These are phyloP conservation scores for Hyposoter didymator DNA, from an alignment of 2,888 invertebrate genomes.

Conservation along the genomic window DNA sequence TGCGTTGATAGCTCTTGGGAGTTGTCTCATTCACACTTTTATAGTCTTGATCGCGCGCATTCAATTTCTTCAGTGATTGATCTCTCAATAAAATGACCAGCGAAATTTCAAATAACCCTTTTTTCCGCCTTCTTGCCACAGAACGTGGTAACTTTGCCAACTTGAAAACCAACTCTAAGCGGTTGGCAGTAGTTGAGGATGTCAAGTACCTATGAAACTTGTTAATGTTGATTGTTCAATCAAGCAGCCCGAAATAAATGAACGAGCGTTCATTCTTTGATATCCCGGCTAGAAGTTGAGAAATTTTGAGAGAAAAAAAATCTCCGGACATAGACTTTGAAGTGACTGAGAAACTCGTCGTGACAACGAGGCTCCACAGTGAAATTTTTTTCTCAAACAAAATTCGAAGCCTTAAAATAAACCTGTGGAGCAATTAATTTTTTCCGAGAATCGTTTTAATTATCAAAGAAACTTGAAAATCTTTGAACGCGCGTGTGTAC, in stretches of 20 bases:
- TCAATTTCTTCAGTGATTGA: neutral
- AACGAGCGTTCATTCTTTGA: constrained; percentile 34
- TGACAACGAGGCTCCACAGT: neutral
- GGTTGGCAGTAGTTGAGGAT: no score
- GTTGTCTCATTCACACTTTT: constrained; percentile 23
- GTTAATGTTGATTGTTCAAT: no score
- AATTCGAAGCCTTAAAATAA: neutral
- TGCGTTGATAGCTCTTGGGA: constrained; percentile 31
- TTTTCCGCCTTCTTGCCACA: neutral
- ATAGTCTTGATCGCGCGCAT: constrained; percentile 4
- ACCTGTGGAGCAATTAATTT: neutral
- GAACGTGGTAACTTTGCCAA: neutral
- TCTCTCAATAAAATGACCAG: neutral
- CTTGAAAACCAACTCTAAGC: no score
- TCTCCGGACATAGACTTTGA: constrained; percentile 36
- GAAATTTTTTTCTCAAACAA: neutral
- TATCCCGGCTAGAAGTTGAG: neutral
- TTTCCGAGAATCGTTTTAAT: neutral
- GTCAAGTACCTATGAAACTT: no score
- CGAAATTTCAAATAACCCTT: neutral
- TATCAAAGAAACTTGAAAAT: neutral
- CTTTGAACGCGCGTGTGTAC: no score
- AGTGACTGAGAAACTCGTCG: neutral
- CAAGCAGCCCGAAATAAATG: neutral
- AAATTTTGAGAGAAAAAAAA: constrained; percentile 19